phyloP scores from a whole-genome alignment of 2,113 vertebrate genomes.

The Pogona vitticeps region DNA sequence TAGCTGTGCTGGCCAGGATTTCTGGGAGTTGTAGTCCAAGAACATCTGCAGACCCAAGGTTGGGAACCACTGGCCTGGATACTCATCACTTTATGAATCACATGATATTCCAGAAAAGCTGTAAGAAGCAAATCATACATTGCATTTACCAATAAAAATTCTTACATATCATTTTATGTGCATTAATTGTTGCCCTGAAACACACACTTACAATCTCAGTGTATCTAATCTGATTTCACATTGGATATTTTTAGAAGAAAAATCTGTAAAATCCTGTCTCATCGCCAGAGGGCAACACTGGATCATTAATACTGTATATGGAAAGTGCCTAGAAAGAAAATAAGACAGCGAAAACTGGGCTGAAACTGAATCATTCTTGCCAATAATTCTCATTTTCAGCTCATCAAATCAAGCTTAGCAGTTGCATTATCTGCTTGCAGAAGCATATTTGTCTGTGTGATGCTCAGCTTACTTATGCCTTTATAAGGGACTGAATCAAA shows the following conservation, averaged over 20 bases:
- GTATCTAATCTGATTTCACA: neutral
- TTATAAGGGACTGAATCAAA: no score
- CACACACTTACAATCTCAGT: neutral
- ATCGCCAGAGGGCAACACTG: slow-evolving; percentile 14
- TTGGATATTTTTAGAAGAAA: neutral
- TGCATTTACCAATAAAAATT: neutral
- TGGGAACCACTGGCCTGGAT: neutral
- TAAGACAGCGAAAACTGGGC: neutral
- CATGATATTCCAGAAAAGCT: neutral
- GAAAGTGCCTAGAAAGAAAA: neutral
- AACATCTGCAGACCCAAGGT: neutral
- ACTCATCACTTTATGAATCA: neutral
- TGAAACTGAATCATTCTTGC: neutral
- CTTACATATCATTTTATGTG: neutral
- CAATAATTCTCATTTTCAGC: neutral
- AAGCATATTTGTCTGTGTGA: neutral
- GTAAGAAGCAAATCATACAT: neutral
- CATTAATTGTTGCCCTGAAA: neutral
- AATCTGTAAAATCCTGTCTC: neutral
- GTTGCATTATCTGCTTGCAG: neutral
- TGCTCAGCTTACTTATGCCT: no score
- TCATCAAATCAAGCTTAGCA: neutral
- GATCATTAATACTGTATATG: neutral
- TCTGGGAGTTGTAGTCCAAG: neutral
- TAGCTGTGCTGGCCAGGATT: no score